Evolutionary conservation across 2,113 vertebrate genomes (phyloP), one percentile per base, ranked within the genome.

Genomic region (Podarcis muralis): DNA sequence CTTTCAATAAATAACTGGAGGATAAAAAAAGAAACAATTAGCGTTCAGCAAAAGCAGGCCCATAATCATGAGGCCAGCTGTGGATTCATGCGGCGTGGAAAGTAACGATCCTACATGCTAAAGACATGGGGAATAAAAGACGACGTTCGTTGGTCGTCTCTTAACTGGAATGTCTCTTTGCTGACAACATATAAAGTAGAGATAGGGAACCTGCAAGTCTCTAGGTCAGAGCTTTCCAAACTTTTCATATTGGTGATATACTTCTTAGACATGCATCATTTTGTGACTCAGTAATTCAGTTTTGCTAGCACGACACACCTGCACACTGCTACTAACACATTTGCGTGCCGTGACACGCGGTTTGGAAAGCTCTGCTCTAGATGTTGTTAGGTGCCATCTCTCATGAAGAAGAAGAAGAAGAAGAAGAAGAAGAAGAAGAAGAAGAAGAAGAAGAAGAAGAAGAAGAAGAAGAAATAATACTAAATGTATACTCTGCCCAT

Each of bases 1-100:
- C 22, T 90, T 37, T 65, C 59, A 93, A 22, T 85, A 88, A 83
- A 62, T 68, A 89, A 86, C 78, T 79, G 69, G 72, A 84, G 65
- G 3, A 0, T 78, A 77, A 86, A 87, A 53, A 43, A 82, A 82
- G 23, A 37, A 43, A 43, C 25, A 16, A 43, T 18, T 27, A 25
- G 25, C 13, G 6, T 66, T 68, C 11, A 83, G 4, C 25, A 35
- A 23, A 43, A 65, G 4, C 9, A 62, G 35, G 48, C 13, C 57
- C 53, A 76, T 62, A 62, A 74, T 85, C 53, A 62, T n/a, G 65
- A 40, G n/a, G 65, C 37, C 40, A 53, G n/a, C 71, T 30, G 23
- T 27, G 22, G n/a, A 25, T 32, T 57, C 37, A 69, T 74, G 30
- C 27, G 23, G 11, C 18, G 15, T 69, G 16, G 12, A 62, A 30